Evolutionary conservation across 2,113 vertebrate genomes (phyloP).

Genomic region (Tiliqua scincoides): DNA sequence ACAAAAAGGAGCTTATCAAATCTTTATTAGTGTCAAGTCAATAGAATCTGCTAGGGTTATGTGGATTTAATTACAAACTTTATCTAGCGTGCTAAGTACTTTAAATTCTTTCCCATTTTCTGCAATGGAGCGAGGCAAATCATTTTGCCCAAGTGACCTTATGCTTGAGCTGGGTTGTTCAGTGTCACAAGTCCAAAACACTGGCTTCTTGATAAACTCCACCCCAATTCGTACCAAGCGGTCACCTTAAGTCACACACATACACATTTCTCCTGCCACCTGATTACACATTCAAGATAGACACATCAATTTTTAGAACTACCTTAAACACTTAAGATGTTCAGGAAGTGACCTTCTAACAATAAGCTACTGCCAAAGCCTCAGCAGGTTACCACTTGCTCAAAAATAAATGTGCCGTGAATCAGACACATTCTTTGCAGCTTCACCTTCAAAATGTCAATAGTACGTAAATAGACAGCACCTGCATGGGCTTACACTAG

Average conservation of each 20-base stretch:
- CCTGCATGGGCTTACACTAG: neutral
- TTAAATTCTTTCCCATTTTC: neutral
- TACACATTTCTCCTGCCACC: neutral
- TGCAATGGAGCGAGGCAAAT: neutral
- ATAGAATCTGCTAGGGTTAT: neutral
- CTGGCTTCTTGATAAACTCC: neutral
- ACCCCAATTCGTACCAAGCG: neutral
- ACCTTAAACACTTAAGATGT: neutral
- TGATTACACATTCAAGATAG: neutral
- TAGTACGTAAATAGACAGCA: neutral
- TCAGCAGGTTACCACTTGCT: slow-evolving; percentile 19
- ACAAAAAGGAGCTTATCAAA: neutral
- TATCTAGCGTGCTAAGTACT: neutral
- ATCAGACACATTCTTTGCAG: slow-evolving; percentile 10
- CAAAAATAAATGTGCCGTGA: neutral
- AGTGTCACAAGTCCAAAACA: neutral
- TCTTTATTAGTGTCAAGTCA: neutral
- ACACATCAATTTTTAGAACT: neutral
- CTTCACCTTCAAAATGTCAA: neutral
- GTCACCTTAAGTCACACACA: neutral
- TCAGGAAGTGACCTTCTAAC: neutral
- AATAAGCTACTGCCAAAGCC: neutral
- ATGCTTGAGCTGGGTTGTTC: neutral
- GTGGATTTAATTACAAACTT: neutral
- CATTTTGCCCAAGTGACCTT: neutral